Conservation (phyloP, 1,140 invertebrate genomes). For the Bombus impatiens region DNA sequence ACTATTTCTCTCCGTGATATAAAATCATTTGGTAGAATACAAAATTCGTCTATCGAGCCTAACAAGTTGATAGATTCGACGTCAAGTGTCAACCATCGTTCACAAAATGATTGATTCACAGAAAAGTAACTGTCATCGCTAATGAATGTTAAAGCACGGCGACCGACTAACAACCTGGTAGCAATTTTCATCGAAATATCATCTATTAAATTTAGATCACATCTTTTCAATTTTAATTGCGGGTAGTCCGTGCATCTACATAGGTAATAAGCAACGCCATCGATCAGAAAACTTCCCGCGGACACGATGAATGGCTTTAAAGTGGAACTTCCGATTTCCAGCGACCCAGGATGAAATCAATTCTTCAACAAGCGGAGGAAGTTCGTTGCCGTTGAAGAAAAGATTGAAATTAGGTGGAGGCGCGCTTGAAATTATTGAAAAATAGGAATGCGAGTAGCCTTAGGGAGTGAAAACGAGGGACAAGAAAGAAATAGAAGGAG, state of each 20-base stretch:
- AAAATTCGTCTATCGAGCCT: too few relatives aligned
- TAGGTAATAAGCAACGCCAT: slow-evolving; percentile 2
- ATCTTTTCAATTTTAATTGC: background rate
- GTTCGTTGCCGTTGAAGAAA: slow-evolving; percentile 18
- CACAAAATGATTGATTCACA: too few relatives aligned
- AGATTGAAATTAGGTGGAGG: slow-evolving; percentile 41
- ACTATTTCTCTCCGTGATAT: too few relatives aligned
- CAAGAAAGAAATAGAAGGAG: background rate
- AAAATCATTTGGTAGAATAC: too few relatives aligned
- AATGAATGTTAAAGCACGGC: too few relatives aligned
- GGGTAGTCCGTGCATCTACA: background rate
- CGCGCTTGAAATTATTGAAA: slow-evolving; percentile 50
- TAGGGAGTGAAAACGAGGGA: background rate
- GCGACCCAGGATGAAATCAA: slow-evolving; percentile 48
- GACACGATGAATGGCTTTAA: slow-evolving; percentile 37
- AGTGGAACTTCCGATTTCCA: slow-evolving; percentile 43
- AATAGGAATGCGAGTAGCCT: background rate
- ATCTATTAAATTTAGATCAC: too few relatives aligned
- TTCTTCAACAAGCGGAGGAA: slow-evolving; percentile 17
- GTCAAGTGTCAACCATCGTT: too few relatives aligned
- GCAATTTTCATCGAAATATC: too few relatives aligned
- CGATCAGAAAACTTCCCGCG: slow-evolving; percentile 12
- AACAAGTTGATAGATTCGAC: too few relatives aligned
- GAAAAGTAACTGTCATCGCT: too few relatives aligned
- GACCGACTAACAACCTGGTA: too few relatives aligned